Conservation (phyloP, 2,113 vertebrate genomes). For the Shinisaurus crocodilurus region DNA sequence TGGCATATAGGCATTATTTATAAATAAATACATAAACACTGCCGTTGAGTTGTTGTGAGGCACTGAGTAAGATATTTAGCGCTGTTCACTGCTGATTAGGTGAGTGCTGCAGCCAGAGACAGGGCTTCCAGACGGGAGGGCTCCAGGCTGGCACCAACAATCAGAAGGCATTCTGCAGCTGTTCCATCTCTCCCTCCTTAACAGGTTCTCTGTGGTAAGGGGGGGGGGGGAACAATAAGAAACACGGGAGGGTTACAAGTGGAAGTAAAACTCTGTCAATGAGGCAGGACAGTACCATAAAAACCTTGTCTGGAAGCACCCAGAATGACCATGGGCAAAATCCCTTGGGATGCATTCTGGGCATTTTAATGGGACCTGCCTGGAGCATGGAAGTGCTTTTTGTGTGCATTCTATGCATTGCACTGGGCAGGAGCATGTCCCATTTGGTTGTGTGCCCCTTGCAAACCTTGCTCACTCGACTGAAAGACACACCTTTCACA, state of each 20-base stretch:
- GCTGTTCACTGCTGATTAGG: background rate
- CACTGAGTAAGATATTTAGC: background rate
- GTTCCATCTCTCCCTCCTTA: no score
- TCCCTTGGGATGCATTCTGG: background rate
- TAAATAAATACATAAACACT: no score
- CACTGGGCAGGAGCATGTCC: background rate
- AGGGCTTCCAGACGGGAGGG: no score
- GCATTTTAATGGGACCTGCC: background rate
- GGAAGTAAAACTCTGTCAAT: no score
- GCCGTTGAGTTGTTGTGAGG: background rate
- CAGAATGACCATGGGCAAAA: background rate
- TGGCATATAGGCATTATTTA: no score
- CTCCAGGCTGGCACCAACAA: no score
- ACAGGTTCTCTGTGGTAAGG: no score
- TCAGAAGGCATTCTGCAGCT: no score
- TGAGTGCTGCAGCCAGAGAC: background rate
- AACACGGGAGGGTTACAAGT: no score
- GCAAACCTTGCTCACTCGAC: background rate
- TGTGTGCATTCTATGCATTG: background rate
- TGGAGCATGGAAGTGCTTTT: background rate
- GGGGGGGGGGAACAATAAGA: no score
- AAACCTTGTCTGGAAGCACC: no score
- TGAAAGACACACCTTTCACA: background rate
- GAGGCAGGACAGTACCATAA: no score
- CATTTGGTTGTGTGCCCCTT: background rate